Percentiles rank a stretch among this genome's conserved stretches.
Conservation (phyloP, 2,888 invertebrate genomes). For the Linnaemya tessellans region DNA sequence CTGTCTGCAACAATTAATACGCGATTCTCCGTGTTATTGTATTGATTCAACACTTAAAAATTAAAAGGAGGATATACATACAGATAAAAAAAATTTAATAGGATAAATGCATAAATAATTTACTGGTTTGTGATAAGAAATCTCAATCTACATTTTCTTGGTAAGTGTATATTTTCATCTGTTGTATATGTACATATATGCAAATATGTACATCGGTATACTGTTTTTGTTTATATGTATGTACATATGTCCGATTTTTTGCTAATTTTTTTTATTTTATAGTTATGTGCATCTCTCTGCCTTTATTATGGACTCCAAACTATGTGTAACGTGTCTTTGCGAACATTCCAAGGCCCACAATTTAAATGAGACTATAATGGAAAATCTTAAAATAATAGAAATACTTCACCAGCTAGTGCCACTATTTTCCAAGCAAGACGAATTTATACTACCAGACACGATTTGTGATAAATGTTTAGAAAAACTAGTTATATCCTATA, state of each 20-base stretch:
- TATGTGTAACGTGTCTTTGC: slow-evolving; percentile 39
- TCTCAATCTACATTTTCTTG: background rate
- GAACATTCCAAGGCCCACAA: background rate
- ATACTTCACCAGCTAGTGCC: slow-evolving; percentile 39
- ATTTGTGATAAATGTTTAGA: slow-evolving; percentile 83
- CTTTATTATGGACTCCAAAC: slow-evolving; percentile 17
- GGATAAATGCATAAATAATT: background rate
- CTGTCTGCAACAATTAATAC: background rate
- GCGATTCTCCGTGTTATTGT: too few relatives aligned
- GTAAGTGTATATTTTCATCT: background rate
- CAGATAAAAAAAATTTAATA: background rate
- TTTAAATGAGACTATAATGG: slow-evolving; percentile 15
- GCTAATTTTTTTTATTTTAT: background rate
- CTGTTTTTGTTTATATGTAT: background rate
- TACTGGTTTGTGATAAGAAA: background rate
- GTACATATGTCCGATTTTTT: background rate
- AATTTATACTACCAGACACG: slow-evolving; percentile 1
- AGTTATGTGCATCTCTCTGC: background rate
- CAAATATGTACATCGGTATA: background rate
- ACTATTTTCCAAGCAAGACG: slow-evolving; percentile 3
- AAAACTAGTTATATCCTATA: slow-evolving; percentile 84
- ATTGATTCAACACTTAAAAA: too few relatives aligned
- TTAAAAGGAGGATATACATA: background rate
- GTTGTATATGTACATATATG: too few relatives aligned
- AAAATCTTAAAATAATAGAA: slow-evolving; percentile 42